Evolutionary conservation across 2,797 vertebrate genomes (phyloP).

Genomic region (Glyptemys insculpta): DNA sequence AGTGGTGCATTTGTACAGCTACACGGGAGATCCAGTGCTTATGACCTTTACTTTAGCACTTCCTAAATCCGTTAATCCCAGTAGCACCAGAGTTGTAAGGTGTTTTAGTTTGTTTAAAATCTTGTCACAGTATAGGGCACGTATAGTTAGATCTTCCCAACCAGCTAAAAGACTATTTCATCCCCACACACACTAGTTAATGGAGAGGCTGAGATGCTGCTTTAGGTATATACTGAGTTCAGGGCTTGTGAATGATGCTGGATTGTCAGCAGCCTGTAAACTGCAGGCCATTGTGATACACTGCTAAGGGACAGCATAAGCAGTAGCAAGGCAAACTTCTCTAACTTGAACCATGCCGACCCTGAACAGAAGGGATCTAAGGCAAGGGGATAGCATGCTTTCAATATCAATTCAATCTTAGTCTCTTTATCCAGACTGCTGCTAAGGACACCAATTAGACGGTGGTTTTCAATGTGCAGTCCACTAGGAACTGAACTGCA

Average conservation of each 20-base stretch:
- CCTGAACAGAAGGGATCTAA: fast-evolving
- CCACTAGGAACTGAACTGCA: background rate
- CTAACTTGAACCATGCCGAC: background rate
- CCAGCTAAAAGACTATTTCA: background rate
- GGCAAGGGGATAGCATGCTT: background rate
- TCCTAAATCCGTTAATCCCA: background rate
- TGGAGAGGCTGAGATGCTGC: background rate
- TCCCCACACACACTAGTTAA: background rate
- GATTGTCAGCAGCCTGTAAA: background rate
- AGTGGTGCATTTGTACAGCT: background rate
- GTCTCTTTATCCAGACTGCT: background rate
- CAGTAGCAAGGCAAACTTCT: background rate
- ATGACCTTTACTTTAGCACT: background rate
- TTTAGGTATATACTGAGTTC: background rate
- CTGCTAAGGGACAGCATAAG: background rate
- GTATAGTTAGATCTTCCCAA: background rate
- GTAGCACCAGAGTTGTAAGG: background rate
- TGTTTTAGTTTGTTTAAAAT: background rate
- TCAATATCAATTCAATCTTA: background rate
- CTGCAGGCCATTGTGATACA: background rate
- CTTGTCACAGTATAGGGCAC: background rate
- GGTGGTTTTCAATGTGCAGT: background rate
- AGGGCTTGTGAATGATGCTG: background rate
- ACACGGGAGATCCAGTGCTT: background rate
- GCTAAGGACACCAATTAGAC: background rate